Base-by-base conservation (phyloP, 2,888 invertebrate genomes). In the Dicyrtomina minuta region DNA sequence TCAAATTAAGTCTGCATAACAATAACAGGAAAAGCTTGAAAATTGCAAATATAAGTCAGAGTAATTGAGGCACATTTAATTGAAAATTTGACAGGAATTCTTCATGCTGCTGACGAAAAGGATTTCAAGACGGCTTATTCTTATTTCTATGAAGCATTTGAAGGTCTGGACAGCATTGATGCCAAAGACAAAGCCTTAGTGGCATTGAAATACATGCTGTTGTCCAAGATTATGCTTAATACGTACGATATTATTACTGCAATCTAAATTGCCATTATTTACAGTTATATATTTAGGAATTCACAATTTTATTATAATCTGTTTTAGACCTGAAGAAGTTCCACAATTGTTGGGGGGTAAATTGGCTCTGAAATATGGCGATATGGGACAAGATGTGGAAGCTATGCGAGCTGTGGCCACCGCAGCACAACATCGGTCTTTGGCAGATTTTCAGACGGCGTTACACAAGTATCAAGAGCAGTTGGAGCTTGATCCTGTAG, bases 101-200 rank as follows among this genome's bases (percentile, higher is more conserved):
- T 99, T 68, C 99, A 99, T 84, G 99, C 99, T 12, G 98, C 98
- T n/a, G 99, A 99, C 82, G 99, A 99, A 83, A 90, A 93, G 79
- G 99, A 99, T 82, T 99, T 99, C 83, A 99, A 99, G 87, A 99
- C 99, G 70, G 98, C 97, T 56, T 99, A 96, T 84, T 99, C 98
- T 68, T 99, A 99, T 82, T 99, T 99, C 82, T 99, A 98, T 83
- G 99, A 99, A 85, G 97, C 97, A 15, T 99, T 98, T 83, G 99
- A 99, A 85, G 96, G 97, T 78, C 97, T 94, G 82, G 97, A 97
- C 83, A 96, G 95, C 77, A 92, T 96, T 4, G 95, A 96, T 79
- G 83, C 83, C 72, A 90, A 89, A 80, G 88, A 88, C 4, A 95
- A 93, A 82, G 98, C 99, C 1, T 84, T 98, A 33, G 92, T 90